These are phyloP conservation scores for Rhopilema esculentum DNA, from an alignment of 30 jellyfish, hydroid and myxozoan genomes.

Conservation along the genomic window DNA sequence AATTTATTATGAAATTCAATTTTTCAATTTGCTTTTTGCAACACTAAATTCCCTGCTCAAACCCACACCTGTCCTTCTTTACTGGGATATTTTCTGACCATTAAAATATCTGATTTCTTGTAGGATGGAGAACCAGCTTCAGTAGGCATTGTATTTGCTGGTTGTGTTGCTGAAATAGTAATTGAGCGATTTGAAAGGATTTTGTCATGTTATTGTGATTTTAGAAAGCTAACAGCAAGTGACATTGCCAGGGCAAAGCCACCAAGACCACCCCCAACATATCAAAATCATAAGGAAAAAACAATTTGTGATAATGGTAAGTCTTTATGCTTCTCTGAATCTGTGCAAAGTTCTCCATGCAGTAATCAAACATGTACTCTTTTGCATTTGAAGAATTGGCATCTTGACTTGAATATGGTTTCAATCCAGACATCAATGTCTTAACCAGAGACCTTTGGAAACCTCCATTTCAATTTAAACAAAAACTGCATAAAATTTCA, in stretches of 20 bases:
- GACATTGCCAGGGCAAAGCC: constrained; percentile 68
- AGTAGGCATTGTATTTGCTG: constrained; percentile 84
- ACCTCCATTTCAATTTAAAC: too few relatives aligned
- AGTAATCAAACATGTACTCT: background rate
- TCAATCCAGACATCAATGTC: too few relatives aligned
- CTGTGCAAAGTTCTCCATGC: background rate
- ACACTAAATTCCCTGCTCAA: too few relatives aligned
- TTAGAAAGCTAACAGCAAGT: constrained; percentile 16
- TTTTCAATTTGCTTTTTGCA: too few relatives aligned
- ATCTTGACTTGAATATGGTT: too few relatives aligned
- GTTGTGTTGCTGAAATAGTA: constrained; percentile 63
- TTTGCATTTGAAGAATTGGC: too few relatives aligned
- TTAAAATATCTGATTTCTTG: too few relatives aligned
- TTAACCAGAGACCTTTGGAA: too few relatives aligned
- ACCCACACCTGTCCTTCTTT: too few relatives aligned
- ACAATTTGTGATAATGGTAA: constrained; percentile 4
- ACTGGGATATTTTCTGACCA: too few relatives aligned
- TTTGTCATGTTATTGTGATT: constrained; percentile 84
- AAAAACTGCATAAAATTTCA: too few relatives aligned
- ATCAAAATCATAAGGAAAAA: background rate
- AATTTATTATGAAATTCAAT: too few relatives aligned
- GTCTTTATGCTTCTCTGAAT: background rate
- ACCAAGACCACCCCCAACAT: constrained; percentile 93
- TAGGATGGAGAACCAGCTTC: constrained; percentile 57
- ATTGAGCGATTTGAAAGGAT: constrained; percentile 82